Conservation (phyloP, 2,113 vertebrate species). For the Atherinomorus stipes region DNA sequence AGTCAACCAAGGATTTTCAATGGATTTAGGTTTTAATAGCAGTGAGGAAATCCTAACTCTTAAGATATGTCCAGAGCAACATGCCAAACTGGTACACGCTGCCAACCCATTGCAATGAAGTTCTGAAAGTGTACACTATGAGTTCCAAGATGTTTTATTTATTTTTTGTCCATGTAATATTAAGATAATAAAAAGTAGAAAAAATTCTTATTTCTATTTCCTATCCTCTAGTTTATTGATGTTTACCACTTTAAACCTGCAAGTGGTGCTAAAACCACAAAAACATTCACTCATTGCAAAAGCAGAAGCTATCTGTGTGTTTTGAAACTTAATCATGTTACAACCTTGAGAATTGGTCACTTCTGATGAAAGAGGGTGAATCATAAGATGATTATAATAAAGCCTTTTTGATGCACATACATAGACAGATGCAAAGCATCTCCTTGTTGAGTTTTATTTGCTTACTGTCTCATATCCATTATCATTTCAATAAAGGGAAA, state of each 20-base stretch:
- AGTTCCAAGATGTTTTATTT: background rate
- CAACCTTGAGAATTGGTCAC: background rate
- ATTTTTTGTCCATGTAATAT: background rate
- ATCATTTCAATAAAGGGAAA: background rate
- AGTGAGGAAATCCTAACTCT: background rate
- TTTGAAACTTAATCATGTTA: conserved; percentile 6
- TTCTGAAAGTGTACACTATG: no score
- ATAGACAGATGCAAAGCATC: background rate
- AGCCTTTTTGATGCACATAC: background rate
- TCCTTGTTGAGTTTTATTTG: background rate
- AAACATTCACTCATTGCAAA: background rate
- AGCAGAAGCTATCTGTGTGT: conserved; percentile 13
- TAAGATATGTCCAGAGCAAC: background rate
- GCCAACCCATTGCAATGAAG: no score
- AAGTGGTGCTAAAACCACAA: conserved; percentile 6
- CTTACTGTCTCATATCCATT: background rate
- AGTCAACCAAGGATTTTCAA: background rate
- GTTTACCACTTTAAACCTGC: background rate
- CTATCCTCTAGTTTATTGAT: background rate
- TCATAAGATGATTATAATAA: background rate
- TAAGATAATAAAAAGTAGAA: background rate
- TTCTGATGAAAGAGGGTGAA: conserved; percentile 2
- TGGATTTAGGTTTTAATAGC: background rate
- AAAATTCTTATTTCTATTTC: background rate
- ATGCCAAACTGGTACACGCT: background rate